Percentiles rank a stretch among this genome's conserved stretches.
Conservation (phyloP, 2,113 vertebrate species). For the Ptyas mucosa region DNA sequence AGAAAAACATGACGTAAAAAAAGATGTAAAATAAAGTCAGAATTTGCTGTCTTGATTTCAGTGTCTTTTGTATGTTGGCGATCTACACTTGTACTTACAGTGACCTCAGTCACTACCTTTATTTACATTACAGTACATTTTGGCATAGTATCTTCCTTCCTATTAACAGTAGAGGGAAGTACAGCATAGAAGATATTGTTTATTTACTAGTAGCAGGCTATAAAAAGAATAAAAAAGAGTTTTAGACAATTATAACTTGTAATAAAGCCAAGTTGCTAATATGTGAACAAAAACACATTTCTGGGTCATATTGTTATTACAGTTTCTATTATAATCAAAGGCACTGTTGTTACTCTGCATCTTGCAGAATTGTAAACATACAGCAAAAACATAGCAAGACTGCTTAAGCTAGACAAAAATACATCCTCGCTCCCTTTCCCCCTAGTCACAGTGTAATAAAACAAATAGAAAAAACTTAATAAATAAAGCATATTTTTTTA, state of each 20-base stretch:
- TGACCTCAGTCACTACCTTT: neutral
- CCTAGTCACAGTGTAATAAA: neutral
- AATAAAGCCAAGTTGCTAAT: conserved; percentile 45
- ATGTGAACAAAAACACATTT: conserved; percentile 36
- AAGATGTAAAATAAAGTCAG: neutral
- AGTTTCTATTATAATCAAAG: conserved; percentile 33
- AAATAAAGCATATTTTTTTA: neutral
- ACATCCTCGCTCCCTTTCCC: neutral
- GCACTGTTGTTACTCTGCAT: conserved; percentile 48
- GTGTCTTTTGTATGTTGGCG: neutral
- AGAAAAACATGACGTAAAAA: neutral
- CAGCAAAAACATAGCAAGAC: conserved; percentile 12
- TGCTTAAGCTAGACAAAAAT: neutral
- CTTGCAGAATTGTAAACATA: conserved; percentile 10
- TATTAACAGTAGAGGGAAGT: conserved; percentile 64
- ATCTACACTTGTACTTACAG: conserved; percentile 1
- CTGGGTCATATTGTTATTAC: conserved; percentile 35
- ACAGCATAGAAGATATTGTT: conserved; percentile 47
- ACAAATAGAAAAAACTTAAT: neutral
- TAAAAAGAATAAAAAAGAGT: conserved; percentile 26
- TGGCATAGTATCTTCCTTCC: neutral
- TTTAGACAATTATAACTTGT: conserved; percentile 59
- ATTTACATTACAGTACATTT: neutral
- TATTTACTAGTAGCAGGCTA: conserved; percentile 44
- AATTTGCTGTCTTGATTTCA: conserved; percentile 13